phyloP scores from a whole-genome alignment of 2,113 vertebrate genomes.

The Bucco capensis region DNA sequence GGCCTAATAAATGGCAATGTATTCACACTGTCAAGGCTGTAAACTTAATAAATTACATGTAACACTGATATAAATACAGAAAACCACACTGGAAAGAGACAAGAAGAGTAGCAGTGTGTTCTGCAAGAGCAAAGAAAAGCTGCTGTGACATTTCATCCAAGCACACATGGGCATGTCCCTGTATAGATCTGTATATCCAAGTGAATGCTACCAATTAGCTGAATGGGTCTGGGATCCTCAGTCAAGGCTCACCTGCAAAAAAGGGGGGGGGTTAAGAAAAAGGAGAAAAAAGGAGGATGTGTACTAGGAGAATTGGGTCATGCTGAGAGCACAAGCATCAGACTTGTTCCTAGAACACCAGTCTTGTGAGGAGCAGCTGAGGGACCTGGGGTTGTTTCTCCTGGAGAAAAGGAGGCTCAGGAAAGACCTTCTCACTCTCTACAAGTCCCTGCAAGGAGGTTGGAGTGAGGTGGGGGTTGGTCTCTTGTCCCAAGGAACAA shows the following conservation, averaged over 20 bases:
- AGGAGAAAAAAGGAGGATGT: too few species aligned
- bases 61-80: constrained; percentile 41
- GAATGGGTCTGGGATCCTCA: not conserved
- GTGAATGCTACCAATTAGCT: not conserved
- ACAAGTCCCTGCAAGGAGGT: too few species aligned
- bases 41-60: constrained; percentile 45
- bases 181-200: not conserved
- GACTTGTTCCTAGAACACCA: too few species aligned
- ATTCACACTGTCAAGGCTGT: constrained; percentile 37
- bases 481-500: too few species aligned
- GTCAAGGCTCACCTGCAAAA: not conserved
- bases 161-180: not conserved
- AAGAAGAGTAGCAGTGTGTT: not conserved
- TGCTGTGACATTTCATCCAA: not conserved
- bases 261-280: too few species aligned
- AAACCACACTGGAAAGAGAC: not conserved
- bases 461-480: too few species aligned
- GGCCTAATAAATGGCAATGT: constrained; percentile 23
- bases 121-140: not conserved
- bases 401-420: too few species aligned
- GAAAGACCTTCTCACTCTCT: too few species aligned
- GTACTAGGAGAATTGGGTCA: too few species aligned
- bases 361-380: too few species aligned
- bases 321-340: too few species aligned
- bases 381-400: too few species aligned